These are phyloP conservation scores for Drosophila seguyi DNA, from an alignment of 1,140 invertebrate species.

Conservation along the genomic window DNA sequence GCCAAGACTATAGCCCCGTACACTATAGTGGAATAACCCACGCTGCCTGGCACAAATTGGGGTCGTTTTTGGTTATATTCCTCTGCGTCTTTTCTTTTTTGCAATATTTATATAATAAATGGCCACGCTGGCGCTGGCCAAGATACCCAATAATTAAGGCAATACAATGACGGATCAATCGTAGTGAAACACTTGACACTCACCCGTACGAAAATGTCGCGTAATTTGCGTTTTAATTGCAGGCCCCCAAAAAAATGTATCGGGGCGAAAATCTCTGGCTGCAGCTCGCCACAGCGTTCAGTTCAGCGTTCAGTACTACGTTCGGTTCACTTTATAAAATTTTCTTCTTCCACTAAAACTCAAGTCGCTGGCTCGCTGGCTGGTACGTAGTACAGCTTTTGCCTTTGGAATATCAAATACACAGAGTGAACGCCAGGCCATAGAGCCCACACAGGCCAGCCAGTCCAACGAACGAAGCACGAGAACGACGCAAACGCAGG, in stretches of 20 bases:
- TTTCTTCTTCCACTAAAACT: conserved; percentile 78
- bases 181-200: conserved; percentile 80
- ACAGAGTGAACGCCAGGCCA: conserved; percentile 74
- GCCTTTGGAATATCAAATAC: conserved; percentile 83
- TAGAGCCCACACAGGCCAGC: conserved; percentile 46
- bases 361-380: conserved; percentile 50
- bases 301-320: conserved; percentile 15
- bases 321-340: conserved; percentile 76
- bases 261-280: conserved; percentile 12
- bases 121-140: conserved; percentile 57
- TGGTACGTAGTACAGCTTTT: conserved; percentile 73
- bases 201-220: conserved; percentile 76
- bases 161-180: conserved; percentile 69
- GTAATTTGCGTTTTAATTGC: conserved; percentile 79
- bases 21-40: conserved; percentile 25
- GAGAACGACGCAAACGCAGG: conserved; percentile 81
- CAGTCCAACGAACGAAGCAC: conserved; percentile 39
- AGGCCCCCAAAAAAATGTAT: conserved; percentile 21
- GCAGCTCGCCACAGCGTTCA: conserved; percentile 22
- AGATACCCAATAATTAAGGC: conserved; percentile 39
- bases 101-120: conserved; percentile 82
- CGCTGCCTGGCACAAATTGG: conserved; percentile 54
- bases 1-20: conserved; percentile 13
- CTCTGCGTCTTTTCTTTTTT: conserved; percentile 36
- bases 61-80: conserved; percentile 70